phyloP scores from a whole-genome alignment of 2,113 vertebrate species.

The Sceloporus undulatus region DNA sequence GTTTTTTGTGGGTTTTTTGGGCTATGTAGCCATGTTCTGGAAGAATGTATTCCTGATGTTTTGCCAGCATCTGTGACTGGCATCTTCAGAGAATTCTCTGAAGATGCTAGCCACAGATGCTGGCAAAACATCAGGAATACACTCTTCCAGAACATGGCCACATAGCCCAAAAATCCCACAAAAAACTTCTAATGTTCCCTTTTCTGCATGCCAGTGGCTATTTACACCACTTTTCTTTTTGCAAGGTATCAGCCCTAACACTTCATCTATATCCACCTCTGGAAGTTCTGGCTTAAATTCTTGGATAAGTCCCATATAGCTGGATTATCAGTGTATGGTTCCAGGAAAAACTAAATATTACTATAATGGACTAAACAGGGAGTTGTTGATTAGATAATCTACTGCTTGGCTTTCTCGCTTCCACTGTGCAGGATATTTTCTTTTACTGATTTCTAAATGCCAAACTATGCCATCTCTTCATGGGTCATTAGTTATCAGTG shows the following conservation, averaged over 20 bases:
- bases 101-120: too few species aligned
- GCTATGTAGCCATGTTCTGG: too few species aligned
- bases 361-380: background rate
- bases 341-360: too few species aligned
- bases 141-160: too few species aligned
- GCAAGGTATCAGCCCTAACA: too few species aligned
- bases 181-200: too few species aligned
- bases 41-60: too few species aligned
- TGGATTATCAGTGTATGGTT: background rate
- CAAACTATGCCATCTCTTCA: background rate
- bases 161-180: too few species aligned
- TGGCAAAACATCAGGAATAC: too few species aligned
- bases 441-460: constrained; percentile 20
- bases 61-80: too few species aligned
- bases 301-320: background rate
- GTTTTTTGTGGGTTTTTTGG: too few species aligned
- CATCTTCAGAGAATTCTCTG: too few species aligned
- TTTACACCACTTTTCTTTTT: background rate
- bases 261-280: background rate
- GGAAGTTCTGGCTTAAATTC: background rate
- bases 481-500: background rate
- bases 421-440: background rate
- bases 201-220: background rate
- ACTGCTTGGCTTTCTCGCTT: background rate
- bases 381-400: background rate